Evolutionary conservation across 2,888 invertebrate genomes (phyloP), one percentile per base, ranked within the genome.

Genomic region (Sclerodermus sp.): DNA sequence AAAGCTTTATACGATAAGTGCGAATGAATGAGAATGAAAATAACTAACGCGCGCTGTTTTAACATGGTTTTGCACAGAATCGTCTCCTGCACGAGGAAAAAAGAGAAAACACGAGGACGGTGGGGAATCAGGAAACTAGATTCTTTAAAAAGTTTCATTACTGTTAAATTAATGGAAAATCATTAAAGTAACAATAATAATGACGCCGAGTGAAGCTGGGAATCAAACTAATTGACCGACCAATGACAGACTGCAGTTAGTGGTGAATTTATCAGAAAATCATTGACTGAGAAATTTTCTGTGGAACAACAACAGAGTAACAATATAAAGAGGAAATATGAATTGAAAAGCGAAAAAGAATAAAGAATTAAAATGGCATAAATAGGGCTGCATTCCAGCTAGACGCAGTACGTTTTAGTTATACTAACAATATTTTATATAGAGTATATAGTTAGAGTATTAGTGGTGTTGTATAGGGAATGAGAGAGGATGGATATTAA

Each of bases 21-120:
- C n/a, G n/a, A n/a, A n/a, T n/a, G n/a, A n/a, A n/a, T n/a, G n/a
- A n/a, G n/a, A n/a, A n/a, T n/a, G n/a, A n/a, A n/a, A 42, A 37
- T 40, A 23, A 47, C 38, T 37, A 45, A 44, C 32, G 38, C 45
- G 12, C 39, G 34, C 14, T 57, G 18, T 59, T 46, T 42, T 34
- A 29, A 1, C 36, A 10, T 49, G 42, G 13, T 43, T 16, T 45
- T 34, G 4, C n/a, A 34, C 73, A 81, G 69, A 78, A 79, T 81
- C 81, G 62, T 76, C 82, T 62, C 81, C 85, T 64, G 83, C 82
- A 52, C 80, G 87, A 78, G 87, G 87, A 66, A 87, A 87, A 79
- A 88, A 87, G 75, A 84, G 87, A 82, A 88, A 88, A 82, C 84
- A 84, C 71, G 87, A 87, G 74, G 87, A 84, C n/a, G 85, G 82